These are phyloP conservation scores for Perithous albicinctus DNA, from an alignment of 2,888 invertebrate genomes.

Conservation along the genomic window DNA sequence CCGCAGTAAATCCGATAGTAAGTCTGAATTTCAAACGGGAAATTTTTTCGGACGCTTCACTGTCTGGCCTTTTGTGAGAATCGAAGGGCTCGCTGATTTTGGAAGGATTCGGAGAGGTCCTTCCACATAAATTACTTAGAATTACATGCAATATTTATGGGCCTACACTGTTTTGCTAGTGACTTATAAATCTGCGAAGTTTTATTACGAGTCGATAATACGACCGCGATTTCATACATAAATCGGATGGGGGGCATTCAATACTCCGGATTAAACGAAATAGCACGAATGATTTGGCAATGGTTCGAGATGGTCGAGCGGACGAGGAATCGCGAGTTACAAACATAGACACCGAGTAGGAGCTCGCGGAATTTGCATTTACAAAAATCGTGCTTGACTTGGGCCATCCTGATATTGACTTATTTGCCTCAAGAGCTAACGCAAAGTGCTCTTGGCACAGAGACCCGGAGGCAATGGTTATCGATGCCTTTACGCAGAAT, in stretches of 20 bases:
- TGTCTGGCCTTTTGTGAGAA: neutral
- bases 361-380: slow-evolving; percentile 50
- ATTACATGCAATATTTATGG: neutral
- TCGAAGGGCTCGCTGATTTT: neutral
- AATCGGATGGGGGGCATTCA: slow-evolving; percentile 70
- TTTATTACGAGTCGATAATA: slow-evolving; percentile 70
- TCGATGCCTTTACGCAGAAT: neutral
- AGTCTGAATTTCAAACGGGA: neutral
- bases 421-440: slow-evolving; percentile 64
- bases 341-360: slow-evolving; percentile 67
- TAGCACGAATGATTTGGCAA: slow-evolving; percentile 64
- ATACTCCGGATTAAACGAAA: slow-evolving; percentile 50
- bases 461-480: no score
- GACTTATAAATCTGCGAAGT: slow-evolving; percentile 56
- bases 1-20: neutral
- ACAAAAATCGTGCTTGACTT: slow-evolving; percentile 33
- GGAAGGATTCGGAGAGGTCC: neutral
- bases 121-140: neutral
- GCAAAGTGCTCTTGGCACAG: slow-evolving; percentile 15
- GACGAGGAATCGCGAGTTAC: slow-evolving; percentile 70
- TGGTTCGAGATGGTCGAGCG: slow-evolving; percentile 65
- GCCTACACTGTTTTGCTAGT: neutral
- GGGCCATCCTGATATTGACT: slow-evolving; percentile 53
- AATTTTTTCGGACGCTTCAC: neutral
- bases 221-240: no score